A percentile compares a stretch with the other conserved stretches of the same genome.
Conservation (phyloP, 2,797 vertebrate species). For the Sebastes steindachneri region DNA sequence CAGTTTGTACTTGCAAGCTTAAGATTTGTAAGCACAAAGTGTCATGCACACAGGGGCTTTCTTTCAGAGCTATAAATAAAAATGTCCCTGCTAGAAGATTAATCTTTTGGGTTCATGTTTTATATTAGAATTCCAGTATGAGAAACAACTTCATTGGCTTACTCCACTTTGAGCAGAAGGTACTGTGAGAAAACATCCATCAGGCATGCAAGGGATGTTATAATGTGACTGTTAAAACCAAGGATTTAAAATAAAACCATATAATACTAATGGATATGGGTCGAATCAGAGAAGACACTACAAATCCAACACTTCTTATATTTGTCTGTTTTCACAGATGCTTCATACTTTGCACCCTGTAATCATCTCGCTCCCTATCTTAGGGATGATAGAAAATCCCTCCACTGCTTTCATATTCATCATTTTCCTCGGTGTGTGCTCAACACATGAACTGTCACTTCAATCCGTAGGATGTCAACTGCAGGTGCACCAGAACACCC, state of each 20-base stretch:
- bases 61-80: not conserved
- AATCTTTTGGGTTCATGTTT: not conserved
- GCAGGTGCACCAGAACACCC: not conserved
- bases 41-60: not conserved
- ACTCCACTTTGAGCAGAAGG: not conserved
- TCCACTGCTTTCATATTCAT: not conserved
- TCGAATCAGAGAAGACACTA: not conserved
- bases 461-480: not conserved
- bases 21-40: not conserved
- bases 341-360: not conserved
- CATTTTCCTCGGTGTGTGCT: not conserved
- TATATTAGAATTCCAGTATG: not conserved
- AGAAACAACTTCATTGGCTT: not conserved
- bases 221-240: not conserved
- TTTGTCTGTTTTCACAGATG: not conserved
- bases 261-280: not conserved
- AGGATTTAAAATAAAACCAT: not conserved
- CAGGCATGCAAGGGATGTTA: not conserved
- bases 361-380: not conserved
- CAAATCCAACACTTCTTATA: not conserved
- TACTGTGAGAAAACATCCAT: not conserved
- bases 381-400: not conserved
- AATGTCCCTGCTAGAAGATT: not conserved
- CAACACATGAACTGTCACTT: not conserved
- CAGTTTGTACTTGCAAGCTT: not conserved